Percentiles rank a stretch among this genome's conserved stretches.
Conservation (phyloP, 2,888 invertebrate species). For the Athetis lepigone region DNA sequence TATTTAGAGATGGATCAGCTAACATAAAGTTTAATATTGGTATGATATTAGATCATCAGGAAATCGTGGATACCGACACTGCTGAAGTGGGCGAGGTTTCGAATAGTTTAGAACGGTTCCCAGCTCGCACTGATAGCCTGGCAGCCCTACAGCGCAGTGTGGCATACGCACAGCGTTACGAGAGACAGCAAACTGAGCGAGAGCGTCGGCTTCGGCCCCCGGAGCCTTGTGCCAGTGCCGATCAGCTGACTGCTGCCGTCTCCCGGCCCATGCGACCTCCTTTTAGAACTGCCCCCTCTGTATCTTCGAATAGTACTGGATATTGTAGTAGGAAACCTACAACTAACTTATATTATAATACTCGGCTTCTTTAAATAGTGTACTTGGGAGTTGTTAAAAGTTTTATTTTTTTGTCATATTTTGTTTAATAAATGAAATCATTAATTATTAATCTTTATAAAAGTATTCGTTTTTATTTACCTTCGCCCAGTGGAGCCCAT, state of each 20-base stretch:
- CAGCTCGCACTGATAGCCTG: conserved; percentile 80
- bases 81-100: conserved; percentile 79
- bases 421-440: not conserved
- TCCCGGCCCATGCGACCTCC: conserved; percentile 74
- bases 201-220: conserved; percentile 72
- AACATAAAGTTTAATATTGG: conserved; percentile 84
- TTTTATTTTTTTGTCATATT: conserved; percentile 26
- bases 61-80: conserved; percentile 84
- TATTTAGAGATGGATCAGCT: conserved; percentile 81
- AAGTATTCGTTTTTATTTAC: not conserved
- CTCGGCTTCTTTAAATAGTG: conserved; percentile 70
- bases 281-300: conserved; percentile 64
- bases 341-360: conserved; percentile 76
- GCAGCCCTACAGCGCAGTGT: conserved; percentile 79
- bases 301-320: conserved; percentile 32
- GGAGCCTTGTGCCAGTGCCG: conserved; percentile 71
- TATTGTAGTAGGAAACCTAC: conserved; percentile 70
- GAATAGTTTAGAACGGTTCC: conserved; percentile 71
- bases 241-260: conserved; percentile 70
- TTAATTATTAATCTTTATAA: conserved; percentile 10
- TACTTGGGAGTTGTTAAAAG: conserved; percentile 39
- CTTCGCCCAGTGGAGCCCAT: too few species aligned
- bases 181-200: conserved; percentile 72
- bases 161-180: conserved; percentile 76
- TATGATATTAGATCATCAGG: conserved; percentile 89